Conservation (phyloP, 2,113 vertebrate genomes). For the Tupaia chinensis region DNA sequence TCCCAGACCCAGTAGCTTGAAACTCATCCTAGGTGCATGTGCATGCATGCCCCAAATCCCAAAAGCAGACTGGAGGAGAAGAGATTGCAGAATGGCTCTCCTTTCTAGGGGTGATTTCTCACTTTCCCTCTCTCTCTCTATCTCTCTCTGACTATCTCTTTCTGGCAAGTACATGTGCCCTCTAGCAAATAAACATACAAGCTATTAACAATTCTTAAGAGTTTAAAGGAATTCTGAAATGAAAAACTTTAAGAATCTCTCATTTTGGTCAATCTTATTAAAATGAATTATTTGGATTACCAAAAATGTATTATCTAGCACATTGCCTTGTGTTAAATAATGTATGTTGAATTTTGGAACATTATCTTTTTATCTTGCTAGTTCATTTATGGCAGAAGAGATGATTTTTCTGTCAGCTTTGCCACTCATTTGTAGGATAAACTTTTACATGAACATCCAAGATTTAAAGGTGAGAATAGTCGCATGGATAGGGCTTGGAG, state of each 20-base stretch:
- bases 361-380: background rate
- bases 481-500: background rate
- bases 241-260: background rate
- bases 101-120: too few species aligned
- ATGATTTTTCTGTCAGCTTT: background rate
- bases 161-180: too few species aligned
- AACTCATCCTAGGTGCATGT: too few species aligned
- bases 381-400: background rate
- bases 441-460: background rate
- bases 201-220: background rate
- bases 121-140: too few species aligned
- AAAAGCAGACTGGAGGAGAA: too few species aligned
- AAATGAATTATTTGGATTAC: background rate
- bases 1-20: too few species aligned
- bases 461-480: slow-evolving; percentile 8
- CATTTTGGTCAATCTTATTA: background rate
- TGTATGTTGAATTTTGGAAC: background rate
- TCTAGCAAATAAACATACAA: too few species aligned
- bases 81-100: too few species aligned
- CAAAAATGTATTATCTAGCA: background rate
- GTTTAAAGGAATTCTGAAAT: background rate
- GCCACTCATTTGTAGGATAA: background rate
- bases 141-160: too few species aligned
- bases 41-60: too few species aligned
- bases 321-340: background rate